phyloP scores from a whole-genome alignment of 2,113 vertebrate species.

The Megatriorchis doriae region DNA sequence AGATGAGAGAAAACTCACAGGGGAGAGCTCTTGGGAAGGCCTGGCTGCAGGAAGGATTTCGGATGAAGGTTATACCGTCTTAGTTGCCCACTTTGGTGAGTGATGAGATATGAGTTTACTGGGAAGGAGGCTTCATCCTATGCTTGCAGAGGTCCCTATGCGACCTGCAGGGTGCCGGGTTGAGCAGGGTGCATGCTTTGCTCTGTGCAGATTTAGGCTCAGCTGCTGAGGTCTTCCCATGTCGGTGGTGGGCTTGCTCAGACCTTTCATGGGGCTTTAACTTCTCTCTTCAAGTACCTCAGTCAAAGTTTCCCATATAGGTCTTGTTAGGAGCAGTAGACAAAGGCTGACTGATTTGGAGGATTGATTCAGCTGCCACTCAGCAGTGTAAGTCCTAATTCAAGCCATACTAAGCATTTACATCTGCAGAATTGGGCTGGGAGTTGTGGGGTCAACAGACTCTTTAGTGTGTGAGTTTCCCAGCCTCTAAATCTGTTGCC shows the following conservation, averaged over 20 bases:
- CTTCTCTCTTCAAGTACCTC: not conserved
- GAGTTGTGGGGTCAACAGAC: not conserved
- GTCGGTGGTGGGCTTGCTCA: not conserved
- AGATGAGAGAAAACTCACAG: not conserved
- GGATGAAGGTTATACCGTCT: not conserved
- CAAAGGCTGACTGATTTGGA: not conserved
- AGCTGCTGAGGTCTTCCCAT: not conserved
- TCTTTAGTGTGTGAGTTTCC: not conserved
- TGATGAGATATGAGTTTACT: not conserved
- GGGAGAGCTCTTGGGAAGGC: not conserved
- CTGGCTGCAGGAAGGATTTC: not conserved
- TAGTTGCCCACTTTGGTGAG: not conserved
- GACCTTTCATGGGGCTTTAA: not conserved
- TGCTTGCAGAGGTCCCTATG: not conserved
- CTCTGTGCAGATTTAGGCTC: not conserved
- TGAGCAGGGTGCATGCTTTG: not conserved
- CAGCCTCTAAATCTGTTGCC: not conserved
- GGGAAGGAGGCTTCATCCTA: not conserved
- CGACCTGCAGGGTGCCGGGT: not conserved
- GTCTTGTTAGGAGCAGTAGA: not conserved
- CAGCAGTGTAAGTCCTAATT: not conserved
- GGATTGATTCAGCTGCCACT: not conserved
- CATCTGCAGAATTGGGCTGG: not conserved
- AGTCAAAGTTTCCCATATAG: not conserved
- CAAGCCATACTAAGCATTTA: not conserved